Percentiles rank a stretch among this genome's conserved stretches.
Conservation (phyloP, 2,888 invertebrate genomes). For the Cephalotes varians region DNA sequence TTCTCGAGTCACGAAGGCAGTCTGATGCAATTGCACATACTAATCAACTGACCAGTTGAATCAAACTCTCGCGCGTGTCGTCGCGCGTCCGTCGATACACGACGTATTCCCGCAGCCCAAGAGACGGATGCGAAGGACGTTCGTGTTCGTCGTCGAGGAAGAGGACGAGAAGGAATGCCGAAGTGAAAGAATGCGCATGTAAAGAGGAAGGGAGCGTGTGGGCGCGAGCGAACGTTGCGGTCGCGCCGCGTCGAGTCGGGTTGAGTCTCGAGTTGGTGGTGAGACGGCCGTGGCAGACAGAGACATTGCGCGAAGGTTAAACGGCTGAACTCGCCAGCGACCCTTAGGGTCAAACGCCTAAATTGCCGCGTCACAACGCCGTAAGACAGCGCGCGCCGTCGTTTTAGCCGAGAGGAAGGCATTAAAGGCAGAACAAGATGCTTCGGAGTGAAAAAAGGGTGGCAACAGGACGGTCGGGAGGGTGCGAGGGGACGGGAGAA, state of each 20-base stretch:
- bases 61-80: conserved; percentile 24
- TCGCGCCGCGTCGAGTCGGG: conserved; percentile 20
- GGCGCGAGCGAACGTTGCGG: conserved; percentile 62
- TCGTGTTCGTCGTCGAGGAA: conserved; percentile 62
- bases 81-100: conserved; percentile 8
- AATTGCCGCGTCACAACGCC: conserved; percentile 84
- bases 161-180: conserved; percentile 67
- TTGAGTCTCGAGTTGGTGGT: conserved; percentile 53
- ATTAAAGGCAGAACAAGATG: conserved; percentile 69
- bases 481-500: neutral
- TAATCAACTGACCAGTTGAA: conserved; percentile 28
- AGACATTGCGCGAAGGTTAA: conserved; percentile 84
- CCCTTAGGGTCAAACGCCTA: conserved; percentile 84
- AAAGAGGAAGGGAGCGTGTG: conserved; percentile 58
- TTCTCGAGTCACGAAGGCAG: conserved; percentile 26
- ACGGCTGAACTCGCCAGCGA: conserved; percentile 81
- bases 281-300: conserved; percentile 75
- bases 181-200: conserved; percentile 61
- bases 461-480: conserved; percentile 11
- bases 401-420: conserved; percentile 77
- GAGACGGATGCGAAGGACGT: conserved; percentile 53
- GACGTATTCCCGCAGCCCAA: neutral
- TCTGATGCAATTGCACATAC: conserved; percentile 29
- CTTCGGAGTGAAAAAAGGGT: conserved; percentile 41
- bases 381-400: conserved; percentile 77